Conservation (phyloP, 1,140 invertebrate species). For the Hirudo medicinalis region DNA sequence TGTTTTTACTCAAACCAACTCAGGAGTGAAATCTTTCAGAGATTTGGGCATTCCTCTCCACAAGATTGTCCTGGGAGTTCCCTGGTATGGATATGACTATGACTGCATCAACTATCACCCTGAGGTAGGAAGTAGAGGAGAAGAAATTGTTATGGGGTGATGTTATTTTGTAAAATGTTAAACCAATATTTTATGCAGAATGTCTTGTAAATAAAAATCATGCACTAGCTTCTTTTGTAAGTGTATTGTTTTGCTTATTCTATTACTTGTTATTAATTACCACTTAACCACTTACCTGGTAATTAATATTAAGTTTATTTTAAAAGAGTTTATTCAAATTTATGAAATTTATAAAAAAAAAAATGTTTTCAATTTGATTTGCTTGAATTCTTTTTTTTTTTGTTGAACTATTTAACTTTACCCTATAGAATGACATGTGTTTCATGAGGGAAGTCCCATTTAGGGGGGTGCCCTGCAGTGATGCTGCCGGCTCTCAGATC, state of each 20-base stretch:
- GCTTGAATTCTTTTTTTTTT: too few relatives aligned
- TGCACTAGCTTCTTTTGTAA: neutral
- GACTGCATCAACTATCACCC: slow-evolving; percentile 28
- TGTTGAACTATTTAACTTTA: neutral
- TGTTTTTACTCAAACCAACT: too few relatives aligned
- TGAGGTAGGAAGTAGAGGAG: neutral
- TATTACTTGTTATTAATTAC: neutral
- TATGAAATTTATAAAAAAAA: too few relatives aligned
- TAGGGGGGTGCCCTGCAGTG: slow-evolving; percentile 40
- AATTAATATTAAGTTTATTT: neutral
- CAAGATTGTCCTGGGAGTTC: slow-evolving; percentile 81
- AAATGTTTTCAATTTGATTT: too few relatives aligned
- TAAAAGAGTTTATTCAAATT: too few relatives aligned
- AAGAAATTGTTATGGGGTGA: neutral
- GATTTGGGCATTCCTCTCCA: slow-evolving; percentile 63
- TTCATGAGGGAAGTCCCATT: slow-evolving; percentile 38
- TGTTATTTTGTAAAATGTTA: neutral
- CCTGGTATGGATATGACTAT: slow-evolving; percentile 65
- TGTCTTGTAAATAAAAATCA: neutral
- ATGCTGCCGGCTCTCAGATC: slow-evolving; percentile 38
- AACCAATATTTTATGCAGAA: neutral
- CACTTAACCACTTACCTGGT: neutral
- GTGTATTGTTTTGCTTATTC: neutral
- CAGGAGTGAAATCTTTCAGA: slow-evolving; percentile 62
- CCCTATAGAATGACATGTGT: slow-evolving; percentile 29